Evolutionary conservation across 2,113 vertebrate genomes (phyloP).

Genomic region (Ciconia stormi): DNA sequence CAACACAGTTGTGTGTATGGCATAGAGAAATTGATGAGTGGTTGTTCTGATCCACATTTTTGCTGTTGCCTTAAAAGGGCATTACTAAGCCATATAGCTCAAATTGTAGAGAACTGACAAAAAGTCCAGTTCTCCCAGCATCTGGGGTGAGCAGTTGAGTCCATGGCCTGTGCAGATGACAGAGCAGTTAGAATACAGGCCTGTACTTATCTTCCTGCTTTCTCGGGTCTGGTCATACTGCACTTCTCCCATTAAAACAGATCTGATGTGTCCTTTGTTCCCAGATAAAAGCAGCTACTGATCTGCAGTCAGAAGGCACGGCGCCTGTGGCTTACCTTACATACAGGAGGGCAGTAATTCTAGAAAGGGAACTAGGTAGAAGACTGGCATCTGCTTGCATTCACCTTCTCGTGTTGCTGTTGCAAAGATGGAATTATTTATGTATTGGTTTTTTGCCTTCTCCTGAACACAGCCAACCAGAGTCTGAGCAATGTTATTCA

Average conservation of each 20-base stretch:
- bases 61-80: not conserved
- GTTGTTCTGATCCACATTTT: not conserved
- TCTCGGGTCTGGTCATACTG: not conserved
- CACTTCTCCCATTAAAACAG: not conserved
- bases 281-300: not conserved
- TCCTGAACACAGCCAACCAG: not conserved
- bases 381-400: not conserved
- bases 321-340: not conserved
- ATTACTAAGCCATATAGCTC: not conserved
- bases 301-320: not conserved
- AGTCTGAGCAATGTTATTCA: not conserved
- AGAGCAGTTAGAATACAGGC: not conserved
- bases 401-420: not conserved
- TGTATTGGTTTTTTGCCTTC: not conserved
- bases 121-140: not conserved
- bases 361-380: not conserved
- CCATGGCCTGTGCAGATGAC: not conserved
- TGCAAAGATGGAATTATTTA: conserved; percentile 10
- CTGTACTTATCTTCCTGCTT: not conserved
- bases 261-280: not conserved
- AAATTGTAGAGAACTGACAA: not conserved
- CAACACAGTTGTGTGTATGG: not conserved
- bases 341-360: not conserved
- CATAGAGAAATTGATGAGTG: not conserved
- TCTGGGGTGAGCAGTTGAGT: not conserved